Base-by-base conservation (phyloP, 2,113 vertebrate species). In the Lamprologus lemairii region DNA sequence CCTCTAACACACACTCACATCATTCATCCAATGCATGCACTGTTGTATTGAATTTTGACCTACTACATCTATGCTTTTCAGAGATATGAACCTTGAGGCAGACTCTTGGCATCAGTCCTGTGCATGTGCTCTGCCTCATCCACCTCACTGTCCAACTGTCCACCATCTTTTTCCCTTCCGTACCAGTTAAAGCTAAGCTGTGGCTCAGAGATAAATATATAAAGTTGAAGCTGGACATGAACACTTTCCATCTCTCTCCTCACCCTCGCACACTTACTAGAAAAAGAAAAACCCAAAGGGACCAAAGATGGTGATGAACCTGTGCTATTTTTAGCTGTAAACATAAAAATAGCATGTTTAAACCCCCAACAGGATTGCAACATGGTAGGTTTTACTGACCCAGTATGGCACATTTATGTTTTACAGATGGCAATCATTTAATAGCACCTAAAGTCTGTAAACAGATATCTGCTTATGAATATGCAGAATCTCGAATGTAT, bases 281-380 rank as follows among this genome's bases (percentile, higher is more conserved):
- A 65, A 82, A 86, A 68, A 88, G 26, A 58, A 68, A 82, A 84
- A 80, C 63, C 80, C 73, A 33, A 28, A 40, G 37, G 83, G 87
- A 71, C 55, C 81, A 45, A 57, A 83, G 90, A 89, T 21, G 53
- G 60, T 82, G 80, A 92, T 91, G 90, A 93, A 91, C 85, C 73
- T 21, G 86, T 3, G 8, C 83, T 91, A 94, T 94, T 93, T 93
- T 91, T 93, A 95, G 89, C 80, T 55, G 21, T 87, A 91, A 91
- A 91, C 89, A 91, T 90, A 87, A 92, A 89, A 45, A 92, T 85
- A 65, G 57, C 79, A 54, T 84, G 65, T 55, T 82, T 63, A 21
- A 86, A 71, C 83, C 89, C 84, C 53, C n/a, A 23, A 23, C 26
- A 17, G 45, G 71, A 80, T 53, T 80, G 16, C 63, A 75, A 85